Percentiles rank a stretch among this genome's conserved stretches.
Conservation (phyloP, 2,888 invertebrate species). For the Melinaea marsaeus region DNA sequence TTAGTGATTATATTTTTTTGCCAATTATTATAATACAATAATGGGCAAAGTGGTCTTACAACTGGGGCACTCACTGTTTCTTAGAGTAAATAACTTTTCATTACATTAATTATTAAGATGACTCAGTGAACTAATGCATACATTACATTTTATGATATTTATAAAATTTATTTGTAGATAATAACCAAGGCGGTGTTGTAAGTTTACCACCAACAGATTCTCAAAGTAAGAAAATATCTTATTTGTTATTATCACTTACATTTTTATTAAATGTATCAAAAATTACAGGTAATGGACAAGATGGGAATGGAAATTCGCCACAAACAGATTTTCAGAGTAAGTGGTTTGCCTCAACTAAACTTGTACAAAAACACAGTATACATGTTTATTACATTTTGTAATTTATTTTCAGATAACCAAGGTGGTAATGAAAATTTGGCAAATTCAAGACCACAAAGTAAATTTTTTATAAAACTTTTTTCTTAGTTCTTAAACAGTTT, state of each 20-base stretch:
- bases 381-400: neutral
- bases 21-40: too few relatives aligned
- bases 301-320: neutral
- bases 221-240: neutral
- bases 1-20: too few relatives aligned
- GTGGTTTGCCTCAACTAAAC: neutral
- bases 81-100: too few relatives aligned
- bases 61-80: too few relatives aligned
- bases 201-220: neutral
- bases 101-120: too few relatives aligned
- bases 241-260: neutral
- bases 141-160: too few relatives aligned
- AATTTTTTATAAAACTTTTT: neutral
- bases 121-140: too few relatives aligned
- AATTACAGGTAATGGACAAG: neutral
- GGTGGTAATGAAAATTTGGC: neutral
- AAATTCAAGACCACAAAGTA: neutral
- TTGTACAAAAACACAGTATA: neutral
- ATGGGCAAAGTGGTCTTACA: too few relatives aligned
- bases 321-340: neutral
- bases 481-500: too few relatives aligned
- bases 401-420: neutral
- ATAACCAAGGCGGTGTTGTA: slow-evolving; percentile 2
- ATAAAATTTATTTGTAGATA: neutral
- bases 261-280: neutral